Evolutionary conservation across 2,113 vertebrate species (phyloP).

Genomic region (Lagopus muta): DNA sequence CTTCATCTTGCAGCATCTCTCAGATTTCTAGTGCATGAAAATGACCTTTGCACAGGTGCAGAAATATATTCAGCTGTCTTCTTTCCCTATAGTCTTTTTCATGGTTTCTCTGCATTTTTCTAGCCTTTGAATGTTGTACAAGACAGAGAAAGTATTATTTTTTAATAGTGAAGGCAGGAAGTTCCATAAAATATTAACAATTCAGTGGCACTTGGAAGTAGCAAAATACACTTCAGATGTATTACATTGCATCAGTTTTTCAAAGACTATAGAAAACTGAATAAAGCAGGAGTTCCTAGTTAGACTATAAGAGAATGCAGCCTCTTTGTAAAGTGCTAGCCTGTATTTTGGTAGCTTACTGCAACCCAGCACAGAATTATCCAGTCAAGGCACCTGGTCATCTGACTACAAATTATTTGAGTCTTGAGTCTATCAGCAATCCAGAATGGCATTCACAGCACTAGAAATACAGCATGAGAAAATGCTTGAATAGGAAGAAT

Average conservation of each 20-base stretch:
- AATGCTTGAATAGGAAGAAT: conserved; percentile 12
- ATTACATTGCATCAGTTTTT: neutral
- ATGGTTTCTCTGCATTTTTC: neutral
- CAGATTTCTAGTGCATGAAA: neutral
- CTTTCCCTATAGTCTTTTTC: neutral
- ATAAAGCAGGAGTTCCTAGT: neutral
- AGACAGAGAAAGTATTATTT: neutral
- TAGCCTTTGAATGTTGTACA: neutral
- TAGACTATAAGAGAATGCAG: neutral
- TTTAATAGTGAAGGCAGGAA: neutral
- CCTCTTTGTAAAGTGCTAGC: neutral
- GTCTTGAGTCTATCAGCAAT: neutral
- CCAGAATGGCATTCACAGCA: neutral
- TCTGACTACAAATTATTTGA: conserved; percentile 1
- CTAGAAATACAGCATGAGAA: neutral
- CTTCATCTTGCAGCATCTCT: neutral
- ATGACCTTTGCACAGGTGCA: neutral
- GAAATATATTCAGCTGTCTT: neutral
- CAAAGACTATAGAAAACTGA: neutral
- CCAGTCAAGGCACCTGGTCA: neutral
- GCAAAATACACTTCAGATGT: neutral
- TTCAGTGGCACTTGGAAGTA: neutral
- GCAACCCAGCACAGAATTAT: neutral
- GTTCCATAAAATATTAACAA: neutral
- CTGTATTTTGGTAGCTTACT: neutral